Base-by-base conservation (phyloP, 2,797 vertebrate genomes). In the Echiichthys vipera region DNA sequence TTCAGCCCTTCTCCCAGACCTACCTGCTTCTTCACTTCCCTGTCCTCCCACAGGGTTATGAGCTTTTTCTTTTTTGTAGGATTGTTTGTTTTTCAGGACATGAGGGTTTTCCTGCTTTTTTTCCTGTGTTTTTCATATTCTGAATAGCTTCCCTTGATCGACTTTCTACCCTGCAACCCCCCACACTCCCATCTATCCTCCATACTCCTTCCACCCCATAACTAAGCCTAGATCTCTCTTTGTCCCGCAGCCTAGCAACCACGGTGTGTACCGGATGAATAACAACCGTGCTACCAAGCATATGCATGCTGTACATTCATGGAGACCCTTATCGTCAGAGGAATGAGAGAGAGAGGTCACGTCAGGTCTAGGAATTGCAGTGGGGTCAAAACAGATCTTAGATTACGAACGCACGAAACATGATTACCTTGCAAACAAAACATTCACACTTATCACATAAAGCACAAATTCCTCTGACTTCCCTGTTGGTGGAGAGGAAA, bases 231-330 rank as follows among this genome's bases (percentile, higher is more conserved):
- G 64, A 83, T 83, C 84, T 84, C 40, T 59, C 80, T 91, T 91
- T 92, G 87, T 92, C 83, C 80, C 65, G 70, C 68, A 79, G 73
- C 90, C 63, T 92, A 89, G 90, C 89, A 93, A 93, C 89, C 57
- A 1, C 18, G 74, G 69, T 90, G 79, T 91, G 86, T 90, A 89
- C 89, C 81, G 74, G 86, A 92, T 85, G 77, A 77, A 84, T 84
- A 88, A 87, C 76, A 88, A 77, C 62, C 15, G 51, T 18, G 75
- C 78, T 65, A 70, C 77, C 62, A 74, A 78, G 74, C 57, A 13
- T 84, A 86, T 88, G 69, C 77, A 85, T 81, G 71, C 84, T 83
- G 66, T 88, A 89, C 84, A 75, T 85, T 74, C 81, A 84, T 59
- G 65, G 43, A 37, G 58, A 64, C 65, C 45, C 56, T 83, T 89